Percentiles rank a stretch among this genome's conserved stretches.
Evolutionary conservation across 2,113 vertebrate species (phyloP).

Genomic region (Piaya cayana): DNA sequence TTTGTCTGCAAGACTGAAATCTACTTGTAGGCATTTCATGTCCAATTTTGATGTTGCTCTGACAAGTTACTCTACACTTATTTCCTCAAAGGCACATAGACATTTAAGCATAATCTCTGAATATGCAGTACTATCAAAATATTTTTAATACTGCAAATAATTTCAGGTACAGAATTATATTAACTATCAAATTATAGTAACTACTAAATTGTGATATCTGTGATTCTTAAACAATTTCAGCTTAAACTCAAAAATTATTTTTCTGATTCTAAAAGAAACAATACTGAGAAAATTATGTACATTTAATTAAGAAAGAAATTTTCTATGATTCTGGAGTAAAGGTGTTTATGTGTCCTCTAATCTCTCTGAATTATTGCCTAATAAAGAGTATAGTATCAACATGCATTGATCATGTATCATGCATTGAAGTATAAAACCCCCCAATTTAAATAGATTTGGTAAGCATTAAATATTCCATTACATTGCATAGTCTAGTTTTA

Average conservation of each 20-base stretch:
- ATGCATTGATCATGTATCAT: no score
- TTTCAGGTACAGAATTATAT: neutral
- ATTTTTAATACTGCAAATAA: neutral
- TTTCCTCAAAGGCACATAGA: neutral
- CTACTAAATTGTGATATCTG: neutral
- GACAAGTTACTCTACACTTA: neutral
- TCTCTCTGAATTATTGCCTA: neutral
- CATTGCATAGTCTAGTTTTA: neutral
- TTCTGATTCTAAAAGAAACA: neutral
- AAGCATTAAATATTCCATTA: neutral
- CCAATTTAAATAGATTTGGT: neutral
- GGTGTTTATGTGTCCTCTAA: neutral
- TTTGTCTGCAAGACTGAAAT: conserved; percentile 4
- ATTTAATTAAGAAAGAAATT: neutral
- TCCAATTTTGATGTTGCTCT: neutral
- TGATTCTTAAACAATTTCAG: neutral
- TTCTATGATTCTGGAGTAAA: neutral
- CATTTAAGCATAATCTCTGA: neutral
- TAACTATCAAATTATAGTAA: no score
- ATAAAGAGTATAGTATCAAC: neutral
- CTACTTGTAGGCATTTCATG: neutral
- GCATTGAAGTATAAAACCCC: neutral
- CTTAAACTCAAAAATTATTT: neutral
- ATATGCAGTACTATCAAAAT: neutral
- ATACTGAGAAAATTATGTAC: neutral